phyloP scores from a whole-genome alignment of 2,888 invertebrate genomes.

The Agrilus mali region DNA sequence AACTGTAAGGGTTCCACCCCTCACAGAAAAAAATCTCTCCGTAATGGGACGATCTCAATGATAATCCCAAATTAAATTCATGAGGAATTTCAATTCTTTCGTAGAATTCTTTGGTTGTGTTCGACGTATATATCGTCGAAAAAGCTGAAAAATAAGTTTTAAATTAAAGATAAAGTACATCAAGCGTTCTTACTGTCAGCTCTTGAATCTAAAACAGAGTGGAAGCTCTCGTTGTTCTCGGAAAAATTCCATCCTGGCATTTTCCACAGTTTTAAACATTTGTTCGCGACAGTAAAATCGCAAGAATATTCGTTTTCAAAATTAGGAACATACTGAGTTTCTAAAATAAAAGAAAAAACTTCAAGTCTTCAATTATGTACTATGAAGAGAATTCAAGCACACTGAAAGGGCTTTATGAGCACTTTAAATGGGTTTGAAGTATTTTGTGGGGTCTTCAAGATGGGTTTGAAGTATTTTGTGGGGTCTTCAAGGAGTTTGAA shows the following conservation, averaged over 20 bases:
- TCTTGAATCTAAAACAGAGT: slow-evolving; percentile 23
- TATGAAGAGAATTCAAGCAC: too few species aligned
- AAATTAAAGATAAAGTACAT: not conserved
- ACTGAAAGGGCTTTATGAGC: too few species aligned
- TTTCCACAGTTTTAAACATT: slow-evolving; percentile 23
- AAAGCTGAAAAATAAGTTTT: slow-evolving; percentile 19
- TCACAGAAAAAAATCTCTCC: slow-evolving; percentile 26
- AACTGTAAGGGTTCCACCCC: slow-evolving; percentile 24
- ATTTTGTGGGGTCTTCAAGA: too few species aligned
- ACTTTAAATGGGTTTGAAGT: too few species aligned
- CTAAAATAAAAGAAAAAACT: slow-evolving; percentile 15
- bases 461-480: too few species aligned
- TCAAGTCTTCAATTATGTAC: not conserved
- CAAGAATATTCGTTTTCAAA: slow-evolving; percentile 24
- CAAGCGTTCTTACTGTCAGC: slow-evolving; percentile 25
- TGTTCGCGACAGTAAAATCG: slow-evolving; percentile 21
- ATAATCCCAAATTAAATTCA: slow-evolving; percentile 21
- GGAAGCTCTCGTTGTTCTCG: slow-evolving; percentile 19
- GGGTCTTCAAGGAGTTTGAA: too few species aligned
- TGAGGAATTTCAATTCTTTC: slow-evolving; percentile 20
- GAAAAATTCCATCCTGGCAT: slow-evolving; percentile 25
- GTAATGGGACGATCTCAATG: slow-evolving; percentile 20
- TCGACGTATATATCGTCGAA: slow-evolving; percentile 20
- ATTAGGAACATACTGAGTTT: slow-evolving; percentile 23
- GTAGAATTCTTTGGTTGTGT: slow-evolving; percentile 20